Percentiles rank a stretch among this genome's conserved stretches.
These are phyloP conservation scores for Xyrauchen texanus DNA, from an alignment of 2,113 vertebrate genomes.

Conservation along the genomic window DNA sequence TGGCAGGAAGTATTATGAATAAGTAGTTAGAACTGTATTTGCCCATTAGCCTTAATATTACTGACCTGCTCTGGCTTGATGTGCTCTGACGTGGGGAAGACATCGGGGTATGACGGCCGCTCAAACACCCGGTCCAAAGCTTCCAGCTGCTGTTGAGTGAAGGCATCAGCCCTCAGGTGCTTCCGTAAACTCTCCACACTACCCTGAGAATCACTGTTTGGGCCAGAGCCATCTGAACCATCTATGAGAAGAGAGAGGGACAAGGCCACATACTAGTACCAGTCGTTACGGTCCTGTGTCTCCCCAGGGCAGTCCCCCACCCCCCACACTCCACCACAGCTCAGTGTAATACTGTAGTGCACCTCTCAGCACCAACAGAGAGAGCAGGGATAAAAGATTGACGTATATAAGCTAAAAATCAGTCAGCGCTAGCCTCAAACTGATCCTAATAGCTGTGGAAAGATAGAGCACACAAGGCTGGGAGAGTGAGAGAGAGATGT, in stretches of 20 bases:
- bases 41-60: constrained; percentile 29
- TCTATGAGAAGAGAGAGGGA: constrained; percentile 82
- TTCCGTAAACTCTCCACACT: constrained; percentile 99
- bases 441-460: constrained; percentile 55
- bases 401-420: constrained; percentile 59
- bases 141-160: constrained; percentile 97
- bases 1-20: neutral
- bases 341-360: constrained; percentile 28
- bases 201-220: constrained; percentile 97
- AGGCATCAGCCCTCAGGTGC: constrained; percentile 96
- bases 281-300: constrained; percentile 53
- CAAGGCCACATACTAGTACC: constrained; percentile 64
- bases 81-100: constrained; percentile 93
- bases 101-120: constrained; percentile 94
- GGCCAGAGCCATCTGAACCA: constrained; percentile 95
- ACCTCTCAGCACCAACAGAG: constrained; percentile 51
- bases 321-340: constrained; percentile 44
- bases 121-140: constrained; percentile 97
- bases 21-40: neutral
- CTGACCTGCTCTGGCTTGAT: constrained; percentile 96
- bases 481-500: constrained; percentile 23
- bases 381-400: constrained; percentile 52
- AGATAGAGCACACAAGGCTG: constrained; percentile 42
- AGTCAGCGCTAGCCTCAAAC: constrained; percentile 54
- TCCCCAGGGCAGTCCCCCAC: constrained; percentile 3